Conservation (phyloP, 2,797 vertebrate species). For the Cetoscarus ocellatus region DNA sequence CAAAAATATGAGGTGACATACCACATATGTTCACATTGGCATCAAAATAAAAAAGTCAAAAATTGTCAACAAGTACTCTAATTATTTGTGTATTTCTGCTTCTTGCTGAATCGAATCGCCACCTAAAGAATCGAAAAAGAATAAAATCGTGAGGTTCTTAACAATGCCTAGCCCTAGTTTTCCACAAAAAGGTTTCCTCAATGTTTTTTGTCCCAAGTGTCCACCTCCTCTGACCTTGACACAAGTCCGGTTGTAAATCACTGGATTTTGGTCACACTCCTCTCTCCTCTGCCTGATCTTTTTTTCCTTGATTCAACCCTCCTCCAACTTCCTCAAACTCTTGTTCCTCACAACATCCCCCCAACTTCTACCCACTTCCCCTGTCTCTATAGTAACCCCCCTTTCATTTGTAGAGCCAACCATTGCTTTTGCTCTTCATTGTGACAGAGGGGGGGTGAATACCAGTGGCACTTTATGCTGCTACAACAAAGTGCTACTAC, state of each 20-base stretch:
- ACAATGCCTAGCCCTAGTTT: too few species aligned
- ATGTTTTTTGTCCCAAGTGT: slow-evolving; percentile 46
- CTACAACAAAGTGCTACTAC: slow-evolving; percentile 18
- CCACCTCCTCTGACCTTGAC: slow-evolving; percentile 49
- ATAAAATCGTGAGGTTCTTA: too few species aligned
- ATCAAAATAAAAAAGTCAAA: too few species aligned
- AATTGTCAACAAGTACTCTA: too few species aligned
- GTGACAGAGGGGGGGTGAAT: slow-evolving; percentile 25
- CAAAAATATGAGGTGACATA: too few species aligned
- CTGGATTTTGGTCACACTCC: slow-evolving; percentile 12
- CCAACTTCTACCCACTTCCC: slow-evolving; percentile 24
- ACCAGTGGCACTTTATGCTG: slow-evolving; percentile 6
- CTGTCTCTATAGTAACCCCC: slow-evolving; percentile 41
- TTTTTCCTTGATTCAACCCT: slow-evolving; percentile 12
- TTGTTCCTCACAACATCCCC: not conserved
- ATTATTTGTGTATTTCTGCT: too few species aligned
- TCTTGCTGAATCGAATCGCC: too few species aligned
- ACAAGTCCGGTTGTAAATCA: slow-evolving; percentile 52
- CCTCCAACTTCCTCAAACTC: slow-evolving; percentile 1
- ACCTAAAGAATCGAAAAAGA: too few species aligned
- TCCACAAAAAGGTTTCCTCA: slow-evolving; percentile 19
- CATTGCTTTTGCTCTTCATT: slow-evolving; percentile 37
- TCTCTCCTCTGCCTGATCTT: not conserved
- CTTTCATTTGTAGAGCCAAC: slow-evolving; percentile 51
- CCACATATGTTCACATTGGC: too few species aligned